Conservation (phyloP, 2,113 vertebrate genomes). For the Poicephalus meyeri region DNA sequence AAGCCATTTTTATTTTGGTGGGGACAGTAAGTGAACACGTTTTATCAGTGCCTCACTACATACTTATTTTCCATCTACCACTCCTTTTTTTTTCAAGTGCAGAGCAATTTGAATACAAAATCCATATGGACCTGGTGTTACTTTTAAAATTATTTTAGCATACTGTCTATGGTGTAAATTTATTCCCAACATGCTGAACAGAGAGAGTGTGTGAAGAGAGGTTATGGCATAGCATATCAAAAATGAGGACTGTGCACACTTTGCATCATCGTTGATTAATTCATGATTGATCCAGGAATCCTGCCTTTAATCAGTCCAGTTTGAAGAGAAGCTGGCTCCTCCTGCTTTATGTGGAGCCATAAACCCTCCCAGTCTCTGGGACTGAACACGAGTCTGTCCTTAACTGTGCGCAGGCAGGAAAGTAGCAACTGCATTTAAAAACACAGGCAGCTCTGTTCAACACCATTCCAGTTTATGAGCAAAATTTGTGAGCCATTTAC, state of each 20-base stretch:
- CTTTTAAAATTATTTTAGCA: not conserved
- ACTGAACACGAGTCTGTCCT: not conserved
- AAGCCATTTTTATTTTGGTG: not conserved
- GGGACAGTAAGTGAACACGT: not conserved
- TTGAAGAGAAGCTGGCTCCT: not conserved
- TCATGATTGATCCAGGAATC: not conserved
- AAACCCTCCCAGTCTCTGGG: not conserved
- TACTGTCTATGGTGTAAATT: not conserved
- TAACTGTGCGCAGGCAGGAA: not conserved
- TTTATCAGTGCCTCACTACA: not conserved
- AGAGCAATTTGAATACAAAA: not conserved
- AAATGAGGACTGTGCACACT: not conserved
- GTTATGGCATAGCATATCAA: accelerated
- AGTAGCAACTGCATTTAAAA: slow-evolving; percentile 43
- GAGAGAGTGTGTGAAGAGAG: not conserved
- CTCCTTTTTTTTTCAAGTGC: not conserved
- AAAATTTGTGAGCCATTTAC: slow-evolving; percentile 21
- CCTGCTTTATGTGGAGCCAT: not conserved
- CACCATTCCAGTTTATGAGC: slow-evolving; percentile 16
- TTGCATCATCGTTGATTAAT: not conserved
- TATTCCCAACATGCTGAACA: not conserved
- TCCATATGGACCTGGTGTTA: not conserved
- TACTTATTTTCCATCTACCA: not conserved
- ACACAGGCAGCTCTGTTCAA: slow-evolving; percentile 19
- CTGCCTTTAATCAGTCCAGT: not conserved